Evolutionary conservation across 2,797 vertebrate species (phyloP), one percentile per base, ranked within the genome.

Genomic region (Valencia hispanica): DNA sequence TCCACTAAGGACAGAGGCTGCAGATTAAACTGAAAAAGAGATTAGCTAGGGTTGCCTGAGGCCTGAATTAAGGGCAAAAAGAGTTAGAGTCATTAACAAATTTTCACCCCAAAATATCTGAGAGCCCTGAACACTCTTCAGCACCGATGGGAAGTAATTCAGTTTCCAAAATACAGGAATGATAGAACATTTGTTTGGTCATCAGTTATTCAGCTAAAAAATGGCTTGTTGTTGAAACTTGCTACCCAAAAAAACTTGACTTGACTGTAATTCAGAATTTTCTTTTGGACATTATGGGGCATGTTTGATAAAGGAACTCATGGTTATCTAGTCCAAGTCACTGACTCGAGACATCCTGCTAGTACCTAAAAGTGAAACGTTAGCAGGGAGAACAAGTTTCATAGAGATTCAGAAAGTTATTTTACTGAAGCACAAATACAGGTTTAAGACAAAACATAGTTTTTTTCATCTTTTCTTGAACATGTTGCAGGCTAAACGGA

Each of bases 11-110:
- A 86, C 86, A 78, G 61, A 84, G 85, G 78, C 10, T 63, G 84
- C 73, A 86, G 88, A 91, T 91, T 92, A 90, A 90, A 92, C 85
- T 45, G 70, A 80, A 84, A 84, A 78, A 88, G 84, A 91, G 90
- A 91, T 91, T 89, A 88, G 84, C 82, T 83, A 77, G 78, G 84
- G 86, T 84, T 61, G 85, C 76, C 79, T 80, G 82, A 82, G 77
- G 84, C 77, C 66, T 68, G 68, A 83, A 89, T 87, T 84, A 70
- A 87, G 87, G 86, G 72, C 85, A 68, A 81, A 75, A 66, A 51
- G 69, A 65, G 68, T 72, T 74, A 41, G 77, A 85, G 88, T 87
- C 81, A 91, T 73, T 68, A 80, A 81, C 75, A 77, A 27, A 59
- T 77, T 80, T 88, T 75, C 39, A 63, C 73, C 41, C 43, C 66